Evolutionary conservation across 1,140 invertebrate species (phyloP), one percentile per base, ranked within the genome.

Genomic region (Prorops nasuta): DNA sequence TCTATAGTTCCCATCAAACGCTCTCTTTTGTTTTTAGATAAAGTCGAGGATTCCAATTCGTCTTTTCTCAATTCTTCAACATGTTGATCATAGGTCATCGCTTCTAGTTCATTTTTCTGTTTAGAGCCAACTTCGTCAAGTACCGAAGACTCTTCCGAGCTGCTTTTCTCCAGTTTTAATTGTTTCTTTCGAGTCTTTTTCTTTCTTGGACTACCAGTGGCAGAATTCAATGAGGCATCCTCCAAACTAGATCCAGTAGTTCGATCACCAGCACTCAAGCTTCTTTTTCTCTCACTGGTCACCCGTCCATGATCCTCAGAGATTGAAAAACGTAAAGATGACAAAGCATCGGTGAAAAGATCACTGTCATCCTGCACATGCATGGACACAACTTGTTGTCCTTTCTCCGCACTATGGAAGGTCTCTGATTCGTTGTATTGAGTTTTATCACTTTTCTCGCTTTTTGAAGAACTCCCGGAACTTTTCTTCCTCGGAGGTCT

Each of bases 331-430:
- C 54, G 45, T 3, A 60, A 54, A 0, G 67, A 72, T 0, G 70
- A 72, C 32, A 73, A 22, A 4, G 73, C 73, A 44, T 76, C 73
- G 0, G 66, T 60, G 45, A 72, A 78, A 9, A 67, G 10, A 47
- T 78, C 76, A 46, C 70, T 76, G 34, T 72, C 68, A 18, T 63
- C 64, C 16, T 59, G 59, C 8, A 67, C 0, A 58, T 58, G 3
- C 57, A 58, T 0, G 58, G 63, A 2, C 0, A 60, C 57, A 0
- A 54, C 49, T 17, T 36, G 22, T 1, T 60, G 49, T 1, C 58
- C 54, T 21, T 71, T 73, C 16, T 63, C 69, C 1, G 74, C 73
- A 45, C 76, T 78, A 39, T 77, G 72, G 40, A 69, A 78, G 43
- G 67, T 75, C 46, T 77, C 76, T 1, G 74, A 72, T 28, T 74